Evolutionary conservation across 2,888 invertebrate genomes (phyloP).

Genomic region (Litoditis marina): DNA sequence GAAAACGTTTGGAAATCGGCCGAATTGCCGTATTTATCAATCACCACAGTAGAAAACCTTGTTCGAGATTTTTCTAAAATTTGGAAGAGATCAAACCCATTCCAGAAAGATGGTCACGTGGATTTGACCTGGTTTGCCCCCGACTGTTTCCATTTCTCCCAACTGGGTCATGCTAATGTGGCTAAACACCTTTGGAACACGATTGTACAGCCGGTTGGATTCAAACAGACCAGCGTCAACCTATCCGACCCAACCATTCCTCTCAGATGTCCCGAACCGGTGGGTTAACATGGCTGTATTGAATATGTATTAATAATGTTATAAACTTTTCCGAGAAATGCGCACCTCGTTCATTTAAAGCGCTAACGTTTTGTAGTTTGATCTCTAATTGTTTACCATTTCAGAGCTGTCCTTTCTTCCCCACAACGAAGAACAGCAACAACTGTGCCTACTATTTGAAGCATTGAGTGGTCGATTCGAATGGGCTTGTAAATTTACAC

Average conservation of each 20-base stretch:
- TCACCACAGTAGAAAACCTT: no score
- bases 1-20: no score
- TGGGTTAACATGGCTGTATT: no score
- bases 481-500: no score
- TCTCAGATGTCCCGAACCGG: slow-evolving; percentile 29
- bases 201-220: slow-evolving; percentile 38
- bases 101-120: slow-evolving; percentile 32
- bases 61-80: no score
- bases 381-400: background rate
- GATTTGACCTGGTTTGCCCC: slow-evolving; percentile 50
- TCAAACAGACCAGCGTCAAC: slow-evolving; percentile 26
- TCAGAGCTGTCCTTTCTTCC: slow-evolving; percentile 40
- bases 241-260: slow-evolving; percentile 36
- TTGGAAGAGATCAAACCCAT: no score
- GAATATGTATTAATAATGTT: no score
- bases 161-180: slow-evolving; percentile 39
- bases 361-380: background rate
- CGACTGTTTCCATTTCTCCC: slow-evolving; percentile 50
- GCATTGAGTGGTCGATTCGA: no score
- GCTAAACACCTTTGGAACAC: slow-evolving; percentile 47
- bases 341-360: no score
- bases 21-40: no score
- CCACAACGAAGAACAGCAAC: slow-evolving; percentile 38
- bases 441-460: slow-evolving; percentile 16
- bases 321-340: no score